A percentile compares a stretch with the other conserved stretches of the same genome.
Conservation (phyloP, 2,797 vertebrate species). For the Urophycis tenuis region DNA sequence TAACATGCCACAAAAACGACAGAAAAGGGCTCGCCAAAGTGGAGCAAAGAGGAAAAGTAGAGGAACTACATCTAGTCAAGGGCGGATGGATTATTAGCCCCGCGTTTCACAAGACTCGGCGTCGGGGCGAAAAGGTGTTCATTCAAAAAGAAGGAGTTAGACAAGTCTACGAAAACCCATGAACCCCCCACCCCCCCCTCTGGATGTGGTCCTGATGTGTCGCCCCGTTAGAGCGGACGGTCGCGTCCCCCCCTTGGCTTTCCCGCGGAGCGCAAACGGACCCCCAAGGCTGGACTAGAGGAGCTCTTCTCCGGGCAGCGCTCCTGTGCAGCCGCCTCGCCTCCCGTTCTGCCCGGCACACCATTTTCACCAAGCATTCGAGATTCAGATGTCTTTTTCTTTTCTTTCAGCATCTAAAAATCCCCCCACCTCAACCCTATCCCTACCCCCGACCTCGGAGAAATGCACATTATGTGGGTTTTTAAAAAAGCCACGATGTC, state of each 20-base stretch:
- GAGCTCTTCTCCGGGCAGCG: slow-evolving; percentile 70
- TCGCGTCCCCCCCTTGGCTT: slow-evolving; percentile 30
- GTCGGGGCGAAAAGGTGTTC: slow-evolving; percentile 60
- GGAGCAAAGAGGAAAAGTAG: slow-evolving; percentile 57
- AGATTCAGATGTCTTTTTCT: slow-evolving; percentile 46
- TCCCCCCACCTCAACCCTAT: no score
- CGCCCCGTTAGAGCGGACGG: slow-evolving; percentile 48
- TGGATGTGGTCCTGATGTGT: slow-evolving; percentile 58
- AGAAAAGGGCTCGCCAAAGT: slow-evolving; percentile 68
- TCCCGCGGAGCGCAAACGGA: slow-evolving; percentile 66
- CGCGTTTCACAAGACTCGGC: slow-evolving; percentile 56
- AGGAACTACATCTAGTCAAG: slow-evolving; percentile 56
- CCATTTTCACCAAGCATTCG: slow-evolving; percentile 46
- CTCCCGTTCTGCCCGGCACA: slow-evolving; percentile 49
- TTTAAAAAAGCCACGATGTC: slow-evolving; percentile 57
- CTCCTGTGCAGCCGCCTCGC: slow-evolving; percentile 65
- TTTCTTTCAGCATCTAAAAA: background rate
- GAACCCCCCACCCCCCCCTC: slow-evolving; percentile 45
- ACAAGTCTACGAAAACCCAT: slow-evolving; percentile 46
- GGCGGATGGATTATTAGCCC: slow-evolving; percentile 65
- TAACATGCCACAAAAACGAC: slow-evolving; percentile 52
- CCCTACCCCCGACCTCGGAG: slow-evolving; percentile 38
- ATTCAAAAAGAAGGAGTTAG: slow-evolving; percentile 59
- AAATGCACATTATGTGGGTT: slow-evolving; percentile 57
- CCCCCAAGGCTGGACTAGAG: slow-evolving; percentile 70